phyloP scores from a whole-genome alignment of 2,888 invertebrate genomes.

The Diploptera punctata region DNA sequence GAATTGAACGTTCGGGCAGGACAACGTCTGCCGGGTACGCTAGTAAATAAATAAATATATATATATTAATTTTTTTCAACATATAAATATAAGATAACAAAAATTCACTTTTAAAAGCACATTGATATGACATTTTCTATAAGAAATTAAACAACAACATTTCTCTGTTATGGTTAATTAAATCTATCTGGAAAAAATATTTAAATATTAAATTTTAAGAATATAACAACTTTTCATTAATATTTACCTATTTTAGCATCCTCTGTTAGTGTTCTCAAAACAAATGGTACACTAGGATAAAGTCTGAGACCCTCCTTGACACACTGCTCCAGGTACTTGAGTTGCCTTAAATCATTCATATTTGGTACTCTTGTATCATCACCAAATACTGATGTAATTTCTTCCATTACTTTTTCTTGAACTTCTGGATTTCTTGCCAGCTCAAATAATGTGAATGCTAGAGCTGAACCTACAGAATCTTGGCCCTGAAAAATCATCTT shows the following conservation, averaged over 20 bases:
- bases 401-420: slow-evolving; percentile 52
- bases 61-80: no score
- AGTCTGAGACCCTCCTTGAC: slow-evolving; percentile 52
- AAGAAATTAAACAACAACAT: no score
- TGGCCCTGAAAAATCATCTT: slow-evolving; percentile 58
- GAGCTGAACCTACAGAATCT: slow-evolving; percentile 65
- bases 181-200: no score
- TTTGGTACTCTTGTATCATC: slow-evolving; percentile 45
- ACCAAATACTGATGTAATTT: slow-evolving; percentile 49
- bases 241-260: slow-evolving; percentile 48
- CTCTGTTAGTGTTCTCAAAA: slow-evolving; percentile 50
- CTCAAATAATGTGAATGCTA: slow-evolving; percentile 63
- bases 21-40: no score
- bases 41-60: no score
- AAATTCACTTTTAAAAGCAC: no score
- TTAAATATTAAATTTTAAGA: no score
- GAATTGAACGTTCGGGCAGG: no score
- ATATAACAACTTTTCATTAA: no score
- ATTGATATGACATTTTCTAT: no score
- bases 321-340: slow-evolving; percentile 51
- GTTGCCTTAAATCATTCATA: slow-evolving; percentile 48
- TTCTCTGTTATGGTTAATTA: no score
- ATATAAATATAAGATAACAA: no score
- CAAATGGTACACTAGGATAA: slow-evolving; percentile 52
- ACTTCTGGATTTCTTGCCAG: slow-evolving; percentile 61